A percentile compares a stretch with the other conserved stretches of the same genome.
Evolutionary conservation across 2,113 vertebrate species (phyloP).

Genomic region (Protobothrops flavoviridis): DNA sequence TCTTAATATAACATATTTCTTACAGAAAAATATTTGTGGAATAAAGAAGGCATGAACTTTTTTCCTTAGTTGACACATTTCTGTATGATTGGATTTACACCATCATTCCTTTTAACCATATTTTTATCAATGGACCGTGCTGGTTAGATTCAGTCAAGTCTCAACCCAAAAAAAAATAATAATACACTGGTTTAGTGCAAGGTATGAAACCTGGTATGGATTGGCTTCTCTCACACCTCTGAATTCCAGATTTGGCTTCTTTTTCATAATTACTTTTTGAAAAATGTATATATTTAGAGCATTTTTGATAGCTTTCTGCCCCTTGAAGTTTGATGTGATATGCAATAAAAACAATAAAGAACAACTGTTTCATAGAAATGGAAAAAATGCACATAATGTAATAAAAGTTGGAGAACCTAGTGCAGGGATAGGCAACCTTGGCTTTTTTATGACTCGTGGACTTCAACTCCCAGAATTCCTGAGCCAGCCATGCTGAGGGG

Average conservation of each 20-base stretch:
- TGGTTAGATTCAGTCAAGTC: background rate
- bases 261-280: background rate
- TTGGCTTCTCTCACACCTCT: background rate
- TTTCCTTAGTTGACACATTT: background rate
- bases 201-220: background rate
- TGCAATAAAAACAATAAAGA: background rate
- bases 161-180: background rate
- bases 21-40: background rate
- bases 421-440: no score
- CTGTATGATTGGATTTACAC: background rate
- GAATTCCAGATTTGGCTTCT: background rate
- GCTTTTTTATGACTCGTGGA: no score
- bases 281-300: background rate
- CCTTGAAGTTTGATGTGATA: background rate
- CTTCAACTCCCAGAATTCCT: no score
- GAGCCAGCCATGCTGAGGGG: no score
- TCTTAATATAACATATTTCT: background rate
- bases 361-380: background rate
- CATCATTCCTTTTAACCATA: background rate
- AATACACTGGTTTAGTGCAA: background rate
- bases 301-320: background rate
- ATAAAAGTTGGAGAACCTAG: background rate
- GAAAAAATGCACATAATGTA: background rate
- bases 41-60: background rate
- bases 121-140: background rate